Conservation (phyloP, 2,888 invertebrate genomes). For the Agriopis aurantiaria region DNA sequence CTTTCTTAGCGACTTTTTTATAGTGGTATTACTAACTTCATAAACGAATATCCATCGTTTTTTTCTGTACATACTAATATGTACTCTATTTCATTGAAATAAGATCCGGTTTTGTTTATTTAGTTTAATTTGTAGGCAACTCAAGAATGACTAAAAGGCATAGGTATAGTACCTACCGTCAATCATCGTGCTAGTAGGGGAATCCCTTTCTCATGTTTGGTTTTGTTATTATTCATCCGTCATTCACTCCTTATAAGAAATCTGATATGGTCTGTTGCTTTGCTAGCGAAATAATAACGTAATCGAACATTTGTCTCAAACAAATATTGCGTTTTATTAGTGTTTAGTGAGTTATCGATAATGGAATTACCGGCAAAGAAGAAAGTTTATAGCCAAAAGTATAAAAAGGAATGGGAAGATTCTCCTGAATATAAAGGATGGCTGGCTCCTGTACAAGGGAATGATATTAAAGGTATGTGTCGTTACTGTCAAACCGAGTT, state of each 20-base stretch:
- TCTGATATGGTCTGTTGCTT: slow-evolving; percentile 21
- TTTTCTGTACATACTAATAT: slow-evolving; percentile 4
- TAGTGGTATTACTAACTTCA: slow-evolving; percentile 13
- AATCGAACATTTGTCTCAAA: slow-evolving; percentile 26
- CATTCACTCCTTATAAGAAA: slow-evolving; percentile 24
- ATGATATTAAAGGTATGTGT: slow-evolving; percentile 15
- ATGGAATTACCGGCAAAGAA: slow-evolving; percentile 32
- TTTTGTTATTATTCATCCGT: slow-evolving; percentile 21
- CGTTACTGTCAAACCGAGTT: too few species aligned
- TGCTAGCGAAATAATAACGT: slow-evolving; percentile 22
- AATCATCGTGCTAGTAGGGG: slow-evolving; percentile 4
- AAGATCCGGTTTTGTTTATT: slow-evolving; percentile 13
- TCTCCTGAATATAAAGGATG: slow-evolving; percentile 42
- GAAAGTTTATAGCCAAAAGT: slow-evolving; percentile 27
- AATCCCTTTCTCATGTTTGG: slow-evolving; percentile 20
- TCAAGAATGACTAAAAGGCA: slow-evolving; percentile 10
- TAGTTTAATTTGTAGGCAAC: slow-evolving; percentile 11
- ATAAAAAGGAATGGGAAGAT: slow-evolving; percentile 29
- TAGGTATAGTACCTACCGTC: slow-evolving; percentile 3
- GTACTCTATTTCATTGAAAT: slow-evolving; percentile 14
- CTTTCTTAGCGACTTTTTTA: slow-evolving; percentile 14
- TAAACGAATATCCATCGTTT: slow-evolving; percentile 10
- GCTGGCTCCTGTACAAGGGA: slow-evolving; percentile 22
- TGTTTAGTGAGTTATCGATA: slow-evolving; percentile 24
- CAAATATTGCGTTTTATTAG: slow-evolving; percentile 5